phyloP scores from a whole-genome alignment of 2,797 vertebrate species.

The Novumbra hubbsi region DNA sequence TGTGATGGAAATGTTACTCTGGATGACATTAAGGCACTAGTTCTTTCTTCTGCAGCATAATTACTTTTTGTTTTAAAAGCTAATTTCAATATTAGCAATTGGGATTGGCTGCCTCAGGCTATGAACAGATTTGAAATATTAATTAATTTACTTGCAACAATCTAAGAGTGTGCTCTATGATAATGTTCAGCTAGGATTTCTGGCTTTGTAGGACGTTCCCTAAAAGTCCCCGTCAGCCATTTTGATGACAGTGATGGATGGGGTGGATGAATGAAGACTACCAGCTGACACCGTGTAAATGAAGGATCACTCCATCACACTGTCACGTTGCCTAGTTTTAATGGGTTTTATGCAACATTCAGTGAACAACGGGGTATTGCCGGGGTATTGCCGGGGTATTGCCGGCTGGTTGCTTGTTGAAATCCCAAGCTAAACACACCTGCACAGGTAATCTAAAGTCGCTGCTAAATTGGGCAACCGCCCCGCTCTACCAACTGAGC shows the following conservation, averaged over 20 bases:
- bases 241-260: background rate
- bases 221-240: background rate
- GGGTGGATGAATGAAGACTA: background rate
- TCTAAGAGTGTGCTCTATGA: background rate
- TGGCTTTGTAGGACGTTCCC: background rate
- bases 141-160: background rate
- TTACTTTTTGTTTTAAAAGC: slow-evolving; percentile 2
- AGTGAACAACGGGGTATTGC: no score
- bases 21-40: background rate
- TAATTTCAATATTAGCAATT: background rate
- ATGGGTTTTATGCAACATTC: background rate
- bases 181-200: background rate
- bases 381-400: no score
- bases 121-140: background rate
- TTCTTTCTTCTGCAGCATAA: background rate
- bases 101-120: background rate
- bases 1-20: background rate
- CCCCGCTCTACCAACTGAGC: no score
- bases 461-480: no score
- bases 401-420: no score
- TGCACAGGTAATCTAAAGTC: no score
- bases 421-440: no score
- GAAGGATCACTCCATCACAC: background rate
- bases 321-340: background rate
- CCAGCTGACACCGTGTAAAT: background rate